A percentile compares a stretch with the other conserved stretches of the same genome.
phyloP scores from a whole-genome alignment of 2,113 vertebrate species.

The Ceyx melanurus region DNA sequence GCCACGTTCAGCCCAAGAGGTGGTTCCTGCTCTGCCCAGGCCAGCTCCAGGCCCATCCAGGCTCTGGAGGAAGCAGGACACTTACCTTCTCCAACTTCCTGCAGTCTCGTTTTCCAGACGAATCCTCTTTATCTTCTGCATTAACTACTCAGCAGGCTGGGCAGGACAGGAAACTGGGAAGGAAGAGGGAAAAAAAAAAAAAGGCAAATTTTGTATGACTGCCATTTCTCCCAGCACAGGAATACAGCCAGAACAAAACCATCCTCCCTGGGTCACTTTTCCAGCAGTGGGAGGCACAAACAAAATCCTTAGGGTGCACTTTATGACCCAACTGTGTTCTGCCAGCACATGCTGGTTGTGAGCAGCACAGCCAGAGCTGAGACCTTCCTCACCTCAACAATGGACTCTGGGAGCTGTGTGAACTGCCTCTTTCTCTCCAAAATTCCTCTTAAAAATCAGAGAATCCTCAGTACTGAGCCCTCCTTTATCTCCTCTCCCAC shows the following conservation, averaged over 20 bases:
- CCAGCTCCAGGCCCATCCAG: not conserved
- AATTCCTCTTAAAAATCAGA: not conserved
- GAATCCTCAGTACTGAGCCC: not conserved
- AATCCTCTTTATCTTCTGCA: slow-evolving; percentile 93
- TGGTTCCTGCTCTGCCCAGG: not conserved
- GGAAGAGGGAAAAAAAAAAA: not conserved
- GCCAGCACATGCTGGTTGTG: not conserved
- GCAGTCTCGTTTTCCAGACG: slow-evolving; percentile 87
- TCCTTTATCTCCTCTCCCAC: not conserved
- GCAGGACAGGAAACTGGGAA: slow-evolving; percentile 81
- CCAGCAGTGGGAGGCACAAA: not conserved
- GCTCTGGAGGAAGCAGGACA: not conserved
- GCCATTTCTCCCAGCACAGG: not conserved
- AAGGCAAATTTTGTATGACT: not conserved
- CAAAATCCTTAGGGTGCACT: not conserved
- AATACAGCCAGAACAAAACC: not conserved
- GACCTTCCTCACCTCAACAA: not conserved
- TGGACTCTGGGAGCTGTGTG: not conserved
- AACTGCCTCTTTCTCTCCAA: not conserved
- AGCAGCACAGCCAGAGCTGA: not conserved
- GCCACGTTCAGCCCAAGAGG: not conserved
- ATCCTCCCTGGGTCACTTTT: not conserved
- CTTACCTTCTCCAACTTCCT: slow-evolving; percentile 85
- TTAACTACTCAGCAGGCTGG: slow-evolving; percentile 83
- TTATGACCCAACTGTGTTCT: not conserved